Base-by-base conservation (phyloP, 1,140 invertebrate species). In the Meloidogyne floridensis region DNA sequence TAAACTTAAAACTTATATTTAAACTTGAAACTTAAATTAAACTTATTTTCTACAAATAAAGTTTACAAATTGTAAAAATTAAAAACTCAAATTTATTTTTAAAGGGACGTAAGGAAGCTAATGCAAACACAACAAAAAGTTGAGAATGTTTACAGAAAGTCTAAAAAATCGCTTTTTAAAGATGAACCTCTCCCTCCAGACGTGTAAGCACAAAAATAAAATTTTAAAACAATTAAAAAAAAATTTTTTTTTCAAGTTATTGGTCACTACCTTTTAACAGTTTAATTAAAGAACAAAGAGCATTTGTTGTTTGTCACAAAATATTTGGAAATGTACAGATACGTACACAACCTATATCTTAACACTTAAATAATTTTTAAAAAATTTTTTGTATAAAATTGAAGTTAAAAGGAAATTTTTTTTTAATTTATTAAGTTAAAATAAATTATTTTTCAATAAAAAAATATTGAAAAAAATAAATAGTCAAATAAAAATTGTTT, bases 251-350 rank as follows among this genome's bases (percentile, higher is more conserved):
- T 47, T 80, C 53, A 72, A 78, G 77, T 42, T 87, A 88, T 72
- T 87, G 87, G 87, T 78, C 65, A 70, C 80, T 87, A 51, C 87
- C 87, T 42, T 87, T 87, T 80, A 88, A 88, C 71, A 79, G 83
- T 42, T 80, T 88, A 20, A 86, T 88, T 74, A 81, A 85, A 59
- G 89, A 90, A 42, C 87, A 89, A 69, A 65, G 81, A 32, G 69
- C 71, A 18, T 90, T 88, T 77, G 87, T 89, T 3, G 88, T 85
- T 2, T 89, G 88, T 72, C 88, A 89, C 70, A 89, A 89, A 81
- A 90, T 89, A 54, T 89, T 88, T 72, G 88, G 87, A 82, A 90
- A 89, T 80, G 78, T 89, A 51, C 84, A 88, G 69, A 90, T 89
- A 32, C 71, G 72, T 54, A 79, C 59, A 65, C 59, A 65, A 8